Evolutionary conservation across 2,888 invertebrate species (phyloP).

Genomic region (Tupiocoris notatus): DNA sequence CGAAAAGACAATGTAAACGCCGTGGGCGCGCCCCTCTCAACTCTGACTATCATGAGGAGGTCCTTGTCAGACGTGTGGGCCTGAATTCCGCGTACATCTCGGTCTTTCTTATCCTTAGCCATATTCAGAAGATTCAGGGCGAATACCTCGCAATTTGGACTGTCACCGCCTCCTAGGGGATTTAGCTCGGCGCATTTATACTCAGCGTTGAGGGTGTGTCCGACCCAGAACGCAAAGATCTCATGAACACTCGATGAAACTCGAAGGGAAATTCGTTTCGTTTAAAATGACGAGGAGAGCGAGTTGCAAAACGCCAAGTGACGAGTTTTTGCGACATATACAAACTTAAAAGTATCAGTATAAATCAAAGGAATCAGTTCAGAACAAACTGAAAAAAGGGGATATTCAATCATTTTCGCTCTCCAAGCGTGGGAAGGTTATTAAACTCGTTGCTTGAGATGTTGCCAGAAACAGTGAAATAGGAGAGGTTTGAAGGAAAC

Average conservation of each 20-base stretch:
- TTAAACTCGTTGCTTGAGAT: no score
- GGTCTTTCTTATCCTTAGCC: background rate
- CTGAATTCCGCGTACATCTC: background rate
- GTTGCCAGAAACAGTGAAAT: no score
- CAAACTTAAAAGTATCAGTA: no score
- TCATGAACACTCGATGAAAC: no score
- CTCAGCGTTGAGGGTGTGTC: background rate
- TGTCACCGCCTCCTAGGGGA: background rate
- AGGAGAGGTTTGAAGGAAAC: background rate
- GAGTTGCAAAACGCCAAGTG: no score
- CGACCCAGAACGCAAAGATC: background rate
- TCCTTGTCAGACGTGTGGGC: background rate
- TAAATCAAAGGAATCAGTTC: no score
- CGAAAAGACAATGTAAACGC: constrained; percentile 16
- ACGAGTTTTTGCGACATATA: no score
- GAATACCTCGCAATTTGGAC: background rate
- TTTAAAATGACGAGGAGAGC: no score
- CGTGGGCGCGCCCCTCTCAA: constrained; percentile 2
- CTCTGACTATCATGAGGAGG: background rate
- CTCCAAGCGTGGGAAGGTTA: no score
- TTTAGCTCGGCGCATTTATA: background rate
- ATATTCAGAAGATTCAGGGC: background rate
- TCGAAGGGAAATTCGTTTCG: no score
- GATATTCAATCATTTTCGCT: no score
- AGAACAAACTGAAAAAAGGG: no score